Conservation (phyloP, 2,888 invertebrate species). For the Acholoe squamosa region DNA sequence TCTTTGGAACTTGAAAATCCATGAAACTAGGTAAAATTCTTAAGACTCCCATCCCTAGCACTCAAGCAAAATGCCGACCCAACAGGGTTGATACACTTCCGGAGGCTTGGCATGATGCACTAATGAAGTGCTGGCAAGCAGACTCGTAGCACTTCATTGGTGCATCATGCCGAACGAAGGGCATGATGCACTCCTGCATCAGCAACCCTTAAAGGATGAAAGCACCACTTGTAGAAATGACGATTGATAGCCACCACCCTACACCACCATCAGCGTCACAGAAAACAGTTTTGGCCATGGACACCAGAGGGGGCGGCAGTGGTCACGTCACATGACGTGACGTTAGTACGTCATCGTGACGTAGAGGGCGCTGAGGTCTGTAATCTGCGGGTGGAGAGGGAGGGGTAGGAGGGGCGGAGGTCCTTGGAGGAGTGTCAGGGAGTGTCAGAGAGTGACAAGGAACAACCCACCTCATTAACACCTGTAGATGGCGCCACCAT, state of each 20-base stretch:
- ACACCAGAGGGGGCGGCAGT: background rate
- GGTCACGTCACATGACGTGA: constrained; percentile 28
- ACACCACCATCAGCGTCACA: background rate
- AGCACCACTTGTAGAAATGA: background rate
- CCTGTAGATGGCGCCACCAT: background rate
- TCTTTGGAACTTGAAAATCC: too few species aligned
- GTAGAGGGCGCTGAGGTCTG: background rate
- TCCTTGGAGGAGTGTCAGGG: background rate
- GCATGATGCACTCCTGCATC: too few species aligned
- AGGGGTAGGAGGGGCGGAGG: background rate
- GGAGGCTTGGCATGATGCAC: too few species aligned
- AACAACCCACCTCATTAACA: background rate
- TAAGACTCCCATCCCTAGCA: too few species aligned
- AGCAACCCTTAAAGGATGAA: too few species aligned
- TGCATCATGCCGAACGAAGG: too few species aligned
- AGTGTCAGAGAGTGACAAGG: background rate
- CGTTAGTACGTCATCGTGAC: background rate
- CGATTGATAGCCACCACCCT: background rate
- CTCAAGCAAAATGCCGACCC: too few species aligned
- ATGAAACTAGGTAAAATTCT: too few species aligned
- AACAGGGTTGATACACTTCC: too few species aligned
- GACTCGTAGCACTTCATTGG: too few species aligned
- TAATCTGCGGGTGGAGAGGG: background rate
- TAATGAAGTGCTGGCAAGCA: too few species aligned
- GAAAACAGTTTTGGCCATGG: background rate